Base-by-base conservation (phyloP, 2,888 invertebrate species). In the Drosophila siamana region DNA sequence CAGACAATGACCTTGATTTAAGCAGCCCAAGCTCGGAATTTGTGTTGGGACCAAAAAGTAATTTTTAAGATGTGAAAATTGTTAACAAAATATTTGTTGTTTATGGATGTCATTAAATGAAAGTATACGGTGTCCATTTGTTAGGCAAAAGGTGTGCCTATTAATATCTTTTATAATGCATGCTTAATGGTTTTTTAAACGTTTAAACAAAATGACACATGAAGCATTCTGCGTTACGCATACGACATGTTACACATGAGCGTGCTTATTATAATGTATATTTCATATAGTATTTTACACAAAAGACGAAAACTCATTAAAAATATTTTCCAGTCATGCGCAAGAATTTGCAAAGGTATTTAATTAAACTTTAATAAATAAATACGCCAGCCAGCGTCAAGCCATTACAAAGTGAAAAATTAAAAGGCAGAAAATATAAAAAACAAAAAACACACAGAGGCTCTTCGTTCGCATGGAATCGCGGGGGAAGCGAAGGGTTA, bases 331-430 rank as follows among this genome's bases (percentile, higher is more conserved):
- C 77, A 81, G 65, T 62, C 84, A 84, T 74, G 86, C 77, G 80
- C 69, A 79, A 72, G 69, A 76, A 79, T 83, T 72, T 79, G 63
- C 81, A 83, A 84, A 81, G 81, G 86, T 84, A 84, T 84, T 84
- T 84, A 86, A 84, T 84, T 84, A 84, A 84, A 86, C 69, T 82
- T 84, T 86, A 86, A 86, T 86, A 84, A 71, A 78, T 69, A 74
- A 78, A 78, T 78, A 72, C 62, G 60, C 28, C 48, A 41, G 48
- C 59, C 48, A 41, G 51, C 61, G 61, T 50, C 33, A 54, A 24
- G 46, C 54, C 60, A 70, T 77, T 60, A 74, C 70, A 74, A 63
- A 68, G 60, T 61, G 47, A 74, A 71, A 84, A 74, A 71, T 78
- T 60, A 70, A 76, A 76, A 76, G 65, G 57, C 64, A 63, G 36